Conservation (phyloP, 2,888 invertebrate genomes). For the Onthophagus sagittarius region DNA sequence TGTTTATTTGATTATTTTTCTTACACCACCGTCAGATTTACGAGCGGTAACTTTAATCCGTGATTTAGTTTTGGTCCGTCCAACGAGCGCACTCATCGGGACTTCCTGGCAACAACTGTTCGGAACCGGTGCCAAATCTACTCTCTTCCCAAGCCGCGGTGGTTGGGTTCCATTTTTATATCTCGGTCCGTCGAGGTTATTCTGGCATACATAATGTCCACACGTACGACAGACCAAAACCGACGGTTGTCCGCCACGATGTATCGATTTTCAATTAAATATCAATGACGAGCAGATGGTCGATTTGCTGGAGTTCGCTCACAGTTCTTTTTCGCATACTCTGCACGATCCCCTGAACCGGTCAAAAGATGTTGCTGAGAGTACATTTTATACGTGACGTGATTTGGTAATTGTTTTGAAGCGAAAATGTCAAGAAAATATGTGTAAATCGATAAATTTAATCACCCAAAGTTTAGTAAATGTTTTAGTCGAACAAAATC, state of each 20-base stretch:
- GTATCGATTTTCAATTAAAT: conserved; percentile 9
- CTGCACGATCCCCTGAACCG: background rate
- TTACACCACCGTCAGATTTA: background rate
- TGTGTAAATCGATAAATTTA: too few relatives aligned
- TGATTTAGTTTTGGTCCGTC: background rate
- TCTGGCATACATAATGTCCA: conserved; percentile 5
- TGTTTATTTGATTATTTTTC: background rate
- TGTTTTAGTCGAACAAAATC: too few relatives aligned
- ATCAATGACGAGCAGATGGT: conserved; percentile 11
- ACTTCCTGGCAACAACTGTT: conserved; percentile 1
- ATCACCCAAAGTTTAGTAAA: too few relatives aligned
- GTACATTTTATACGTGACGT: background rate
- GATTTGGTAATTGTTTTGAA: too few relatives aligned
- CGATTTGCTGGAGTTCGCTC: background rate
- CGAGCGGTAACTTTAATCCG: conserved; percentile 6
- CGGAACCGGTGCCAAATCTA: background rate
- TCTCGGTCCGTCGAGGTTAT: background rate
- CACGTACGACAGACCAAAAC: background rate
- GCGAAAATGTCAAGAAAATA: too few relatives aligned
- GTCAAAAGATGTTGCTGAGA: background rate
- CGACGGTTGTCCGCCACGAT: background rate
- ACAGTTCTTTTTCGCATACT: background rate
- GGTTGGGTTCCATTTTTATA: background rate
- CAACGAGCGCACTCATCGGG: background rate
- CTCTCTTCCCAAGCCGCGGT: background rate